Conservation (phyloP, 2,797 vertebrate genomes). For the Meriones psammophilus region DNA sequence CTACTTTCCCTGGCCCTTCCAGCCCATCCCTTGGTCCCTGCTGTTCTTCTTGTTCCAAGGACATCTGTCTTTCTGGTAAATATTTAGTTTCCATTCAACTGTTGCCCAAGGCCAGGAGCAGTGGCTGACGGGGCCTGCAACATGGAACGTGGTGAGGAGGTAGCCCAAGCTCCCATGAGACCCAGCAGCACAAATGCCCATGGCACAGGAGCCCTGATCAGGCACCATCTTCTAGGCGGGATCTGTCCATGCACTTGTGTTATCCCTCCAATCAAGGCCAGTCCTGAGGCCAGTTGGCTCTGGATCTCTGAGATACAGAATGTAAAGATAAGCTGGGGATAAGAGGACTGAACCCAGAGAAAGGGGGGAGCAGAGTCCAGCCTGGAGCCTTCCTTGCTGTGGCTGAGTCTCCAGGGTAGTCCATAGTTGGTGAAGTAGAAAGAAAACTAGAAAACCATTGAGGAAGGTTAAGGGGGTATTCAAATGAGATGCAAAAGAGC, state of each 20-base stretch:
- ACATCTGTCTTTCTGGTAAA: not conserved
- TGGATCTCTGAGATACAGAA: not conserved
- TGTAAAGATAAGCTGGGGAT: not conserved
- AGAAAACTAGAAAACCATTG: fast-evolving
- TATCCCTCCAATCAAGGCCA: fast-evolving
- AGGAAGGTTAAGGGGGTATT: not conserved
- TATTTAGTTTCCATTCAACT: not conserved
- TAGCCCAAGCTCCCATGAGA: not conserved
- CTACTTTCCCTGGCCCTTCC: too few relatives aligned
- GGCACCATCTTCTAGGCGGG: not conserved
- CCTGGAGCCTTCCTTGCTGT: not conserved
- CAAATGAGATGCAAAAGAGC: too few relatives aligned
- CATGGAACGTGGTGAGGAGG: fast-evolving
- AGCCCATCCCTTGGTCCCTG: fast-evolving
- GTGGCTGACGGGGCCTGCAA: fast-evolving
- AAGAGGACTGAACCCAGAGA: not conserved
- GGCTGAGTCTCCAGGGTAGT: not conserved
- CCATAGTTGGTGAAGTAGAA: not conserved
- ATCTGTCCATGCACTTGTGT: not conserved
- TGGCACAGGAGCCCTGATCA: not conserved
- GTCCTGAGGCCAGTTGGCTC: not conserved
- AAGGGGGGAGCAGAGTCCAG: fast-evolving
- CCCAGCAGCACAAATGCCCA: not conserved
- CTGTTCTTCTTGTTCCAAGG: not conserved
- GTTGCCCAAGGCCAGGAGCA: not conserved